phyloP scores from a whole-genome alignment of 2,113 vertebrate species.

The Phainopepla nitens region DNA sequence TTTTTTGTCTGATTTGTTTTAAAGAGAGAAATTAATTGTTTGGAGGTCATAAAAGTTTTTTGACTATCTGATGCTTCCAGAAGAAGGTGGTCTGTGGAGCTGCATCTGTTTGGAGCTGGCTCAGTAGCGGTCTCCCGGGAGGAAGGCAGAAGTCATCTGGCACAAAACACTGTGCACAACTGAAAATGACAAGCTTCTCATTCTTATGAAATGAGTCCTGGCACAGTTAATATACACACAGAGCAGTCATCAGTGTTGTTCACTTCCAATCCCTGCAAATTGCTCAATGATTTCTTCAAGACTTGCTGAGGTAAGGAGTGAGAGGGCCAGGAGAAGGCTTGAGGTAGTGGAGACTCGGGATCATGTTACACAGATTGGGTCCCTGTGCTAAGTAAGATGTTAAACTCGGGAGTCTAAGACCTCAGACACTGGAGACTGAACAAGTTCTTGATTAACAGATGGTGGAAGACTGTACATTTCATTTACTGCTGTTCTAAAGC shows the following conservation, averaged over 20 bases:
- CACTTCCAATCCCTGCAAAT: constrained; percentile 39
- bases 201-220: constrained; percentile 52
- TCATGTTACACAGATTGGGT: not conserved
- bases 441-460: not conserved
- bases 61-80: constrained; percentile 17
- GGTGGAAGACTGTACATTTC: not conserved
- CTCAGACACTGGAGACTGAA: not conserved
- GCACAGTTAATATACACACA: constrained; percentile 40
- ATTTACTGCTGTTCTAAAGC: not conserved
- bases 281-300: constrained; percentile 52
- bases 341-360: not conserved
- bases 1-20: not conserved
- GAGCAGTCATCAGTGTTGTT: constrained; percentile 39
- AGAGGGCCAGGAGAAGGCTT: constrained; percentile 21
- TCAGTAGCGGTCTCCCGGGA: constrained; percentile 25
- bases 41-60: not conserved
- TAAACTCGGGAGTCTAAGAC: not conserved
- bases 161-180: not conserved
- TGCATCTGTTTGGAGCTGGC: constrained; percentile 34
- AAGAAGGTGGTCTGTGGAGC: constrained; percentile 31
- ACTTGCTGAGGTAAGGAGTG: constrained; percentile 48
- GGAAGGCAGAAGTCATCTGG: constrained; percentile 56
- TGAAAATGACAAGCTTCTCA: constrained; percentile 36
- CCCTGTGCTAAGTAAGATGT: not conserved
- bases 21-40: not conserved